Evolutionary conservation across 2,113 vertebrate genomes (phyloP).

Genomic region (Entelurus aequoreus): DNA sequence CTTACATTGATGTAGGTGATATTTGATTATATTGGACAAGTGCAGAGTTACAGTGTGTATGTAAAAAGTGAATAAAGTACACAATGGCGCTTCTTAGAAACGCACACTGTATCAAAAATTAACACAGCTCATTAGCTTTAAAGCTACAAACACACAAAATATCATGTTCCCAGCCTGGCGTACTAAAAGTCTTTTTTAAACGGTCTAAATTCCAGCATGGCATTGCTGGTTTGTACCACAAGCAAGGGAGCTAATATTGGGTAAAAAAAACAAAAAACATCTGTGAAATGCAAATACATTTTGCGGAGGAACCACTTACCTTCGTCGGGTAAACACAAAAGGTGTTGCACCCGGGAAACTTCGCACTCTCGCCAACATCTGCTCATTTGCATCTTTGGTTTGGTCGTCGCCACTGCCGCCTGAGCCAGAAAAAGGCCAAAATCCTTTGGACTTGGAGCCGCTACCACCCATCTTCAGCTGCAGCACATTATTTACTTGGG

Average conservation of each 20-base stretch:
- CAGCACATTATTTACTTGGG: slow-evolving; percentile 74
- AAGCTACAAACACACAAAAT: no score
- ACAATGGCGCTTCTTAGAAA: no score
- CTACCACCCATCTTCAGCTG: slow-evolving; percentile 87
- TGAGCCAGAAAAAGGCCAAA: slow-evolving; percentile 87
- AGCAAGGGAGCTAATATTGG: not conserved
- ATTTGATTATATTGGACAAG: no score
- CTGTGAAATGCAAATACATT: not conserved
- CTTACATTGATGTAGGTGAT: no score
- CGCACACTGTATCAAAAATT: no score
- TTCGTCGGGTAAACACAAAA: slow-evolving; percentile 88
- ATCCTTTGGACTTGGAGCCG: slow-evolving; percentile 86
- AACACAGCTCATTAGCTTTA: no score
- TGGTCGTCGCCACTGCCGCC: slow-evolving; percentile 70
- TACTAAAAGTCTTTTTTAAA: no score
- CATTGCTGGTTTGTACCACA: no score
- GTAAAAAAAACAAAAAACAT: not conserved
- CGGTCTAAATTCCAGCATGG: no score
- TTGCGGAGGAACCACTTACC: slow-evolving; percentile 67
- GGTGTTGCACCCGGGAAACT: slow-evolving; percentile 76
- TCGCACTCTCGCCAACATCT: slow-evolving; percentile 76
- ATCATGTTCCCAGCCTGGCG: no score
- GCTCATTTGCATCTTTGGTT: slow-evolving; percentile 74
- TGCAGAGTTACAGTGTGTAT: no score
- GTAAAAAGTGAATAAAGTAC: no score